Percentiles rank a stretch among this genome's conserved stretches.
Conservation (phyloP, 2,797 vertebrate species). For the Gymnoscopelus microlampas region DNA sequence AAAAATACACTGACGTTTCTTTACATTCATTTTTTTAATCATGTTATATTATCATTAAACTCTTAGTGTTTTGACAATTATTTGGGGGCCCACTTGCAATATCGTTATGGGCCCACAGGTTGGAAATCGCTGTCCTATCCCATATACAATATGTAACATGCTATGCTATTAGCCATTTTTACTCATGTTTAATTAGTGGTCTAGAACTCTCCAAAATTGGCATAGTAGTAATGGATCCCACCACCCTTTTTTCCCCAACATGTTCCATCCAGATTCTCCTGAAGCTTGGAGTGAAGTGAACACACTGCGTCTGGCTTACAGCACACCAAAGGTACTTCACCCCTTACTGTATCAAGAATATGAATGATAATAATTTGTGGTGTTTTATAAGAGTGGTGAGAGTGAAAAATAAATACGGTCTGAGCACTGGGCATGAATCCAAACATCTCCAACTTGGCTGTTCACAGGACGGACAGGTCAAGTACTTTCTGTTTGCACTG, state of each 20-base stretch:
- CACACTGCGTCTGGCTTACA: slow-evolving; percentile 88
- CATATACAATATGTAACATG: background rate
- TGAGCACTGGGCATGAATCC: too few species aligned
- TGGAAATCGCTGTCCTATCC: too few species aligned
- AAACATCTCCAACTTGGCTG: slow-evolving; percentile 15
- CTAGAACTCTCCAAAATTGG: too few species aligned
- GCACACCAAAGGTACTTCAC: slow-evolving; percentile 84
- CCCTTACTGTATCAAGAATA: background rate
- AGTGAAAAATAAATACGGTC: background rate
- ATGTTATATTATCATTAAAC: too few species aligned
- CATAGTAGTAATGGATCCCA: too few species aligned
- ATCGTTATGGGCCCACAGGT: too few species aligned
- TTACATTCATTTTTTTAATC: too few species aligned
- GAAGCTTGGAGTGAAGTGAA: slow-evolving; percentile 89
- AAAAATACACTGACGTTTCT: too few species aligned
- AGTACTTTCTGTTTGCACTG: slow-evolving; percentile 91
- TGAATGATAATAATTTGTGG: background rate
- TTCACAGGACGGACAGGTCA: slow-evolving; percentile 86
- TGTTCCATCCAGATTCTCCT: slow-evolving; percentile 76
- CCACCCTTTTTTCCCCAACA: background rate
- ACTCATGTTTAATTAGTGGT: background rate
- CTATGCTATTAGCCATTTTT: background rate
- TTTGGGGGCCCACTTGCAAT: too few species aligned
- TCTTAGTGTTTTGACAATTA: too few species aligned
- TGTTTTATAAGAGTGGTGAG: background rate